Evolutionary conservation across 2,888 invertebrate genomes (phyloP).

Genomic region (Scelioninae gen. 1): DNA sequence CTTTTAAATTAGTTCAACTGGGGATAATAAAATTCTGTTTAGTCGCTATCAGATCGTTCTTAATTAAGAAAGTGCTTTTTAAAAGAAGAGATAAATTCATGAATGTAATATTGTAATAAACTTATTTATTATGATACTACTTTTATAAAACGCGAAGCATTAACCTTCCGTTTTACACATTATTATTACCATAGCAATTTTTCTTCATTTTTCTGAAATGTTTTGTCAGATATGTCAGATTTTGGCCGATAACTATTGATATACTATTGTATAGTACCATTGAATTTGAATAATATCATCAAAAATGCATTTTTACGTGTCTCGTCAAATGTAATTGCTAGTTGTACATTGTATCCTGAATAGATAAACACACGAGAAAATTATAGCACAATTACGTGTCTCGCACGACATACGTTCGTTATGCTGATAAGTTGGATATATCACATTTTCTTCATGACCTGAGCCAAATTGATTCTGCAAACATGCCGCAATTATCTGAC

Average conservation of each 20-base stretch:
- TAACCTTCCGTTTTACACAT: too few relatives aligned
- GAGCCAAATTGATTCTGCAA: constrained; percentile 64
- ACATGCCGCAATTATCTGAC: constrained; percentile 61
- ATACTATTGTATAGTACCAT: constrained; percentile 10
- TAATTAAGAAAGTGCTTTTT: too few relatives aligned
- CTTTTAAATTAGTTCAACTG: too few relatives aligned
- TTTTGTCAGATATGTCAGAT: constrained; percentile 19
- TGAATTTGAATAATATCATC: constrained; percentile 62
- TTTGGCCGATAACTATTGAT: constrained; percentile 32
- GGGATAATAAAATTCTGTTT: too few relatives aligned
- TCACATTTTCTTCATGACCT: constrained; percentile 67
- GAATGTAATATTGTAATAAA: too few relatives aligned
- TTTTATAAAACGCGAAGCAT: too few relatives aligned
- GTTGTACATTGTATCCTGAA: constrained; percentile 56
- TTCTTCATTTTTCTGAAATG: not conserved
- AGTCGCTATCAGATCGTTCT: too few relatives aligned
- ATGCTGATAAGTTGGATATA: constrained; percentile 65
- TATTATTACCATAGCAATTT: not conserved
- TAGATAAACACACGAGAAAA: constrained; percentile 59
- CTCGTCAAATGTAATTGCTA: constrained; percentile 55
- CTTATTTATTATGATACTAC: too few relatives aligned
- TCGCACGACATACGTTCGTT: constrained; percentile 66
- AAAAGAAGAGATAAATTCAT: too few relatives aligned
- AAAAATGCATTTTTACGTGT: constrained; percentile 58
- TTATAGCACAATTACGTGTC: constrained; percentile 63